A percentile compares a stretch with the other conserved stretches of the same genome.
Evolutionary conservation across 1,140 invertebrate species (phyloP).

Genomic region (Nomia melanderi): DNA sequence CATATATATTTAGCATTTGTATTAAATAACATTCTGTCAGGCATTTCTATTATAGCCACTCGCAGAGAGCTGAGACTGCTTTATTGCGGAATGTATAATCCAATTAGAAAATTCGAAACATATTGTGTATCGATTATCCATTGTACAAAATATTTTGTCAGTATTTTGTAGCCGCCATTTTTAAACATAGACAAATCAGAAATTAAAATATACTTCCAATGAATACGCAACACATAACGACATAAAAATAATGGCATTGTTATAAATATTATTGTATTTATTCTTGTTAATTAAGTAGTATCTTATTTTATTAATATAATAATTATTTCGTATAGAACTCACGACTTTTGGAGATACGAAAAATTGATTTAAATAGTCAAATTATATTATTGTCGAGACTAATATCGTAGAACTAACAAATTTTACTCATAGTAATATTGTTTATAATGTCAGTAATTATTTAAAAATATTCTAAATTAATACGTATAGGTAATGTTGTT

Average conservation of each 20-base stretch:
- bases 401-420: no score
- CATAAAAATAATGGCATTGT: background rate
- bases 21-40: constrained; percentile 26
- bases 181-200: background rate
- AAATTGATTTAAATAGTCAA: background rate
- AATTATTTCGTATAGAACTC: background rate
- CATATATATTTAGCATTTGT: background rate
- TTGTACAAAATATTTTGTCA: background rate
- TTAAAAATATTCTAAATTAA: background rate
- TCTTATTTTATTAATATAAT: background rate
- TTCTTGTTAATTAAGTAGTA: background rate
- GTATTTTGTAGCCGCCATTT: background rate
- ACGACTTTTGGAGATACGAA: constrained; percentile 29
- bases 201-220: background rate
- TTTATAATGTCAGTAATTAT: no score
- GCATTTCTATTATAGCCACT: constrained; percentile 24
- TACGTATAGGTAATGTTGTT: background rate
- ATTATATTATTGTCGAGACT: no score
- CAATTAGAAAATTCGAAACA: background rate
- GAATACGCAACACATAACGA: background rate
- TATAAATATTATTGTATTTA: background rate
- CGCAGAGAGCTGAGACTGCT: constrained; percentile 13
- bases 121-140: background rate
- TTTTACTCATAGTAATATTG: no score
- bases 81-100: background rate